Evolutionary conservation across 2,888 invertebrate species (phyloP), one percentile per base, ranked within the genome.

Genomic region (Megaustenia siamemsis): DNA sequence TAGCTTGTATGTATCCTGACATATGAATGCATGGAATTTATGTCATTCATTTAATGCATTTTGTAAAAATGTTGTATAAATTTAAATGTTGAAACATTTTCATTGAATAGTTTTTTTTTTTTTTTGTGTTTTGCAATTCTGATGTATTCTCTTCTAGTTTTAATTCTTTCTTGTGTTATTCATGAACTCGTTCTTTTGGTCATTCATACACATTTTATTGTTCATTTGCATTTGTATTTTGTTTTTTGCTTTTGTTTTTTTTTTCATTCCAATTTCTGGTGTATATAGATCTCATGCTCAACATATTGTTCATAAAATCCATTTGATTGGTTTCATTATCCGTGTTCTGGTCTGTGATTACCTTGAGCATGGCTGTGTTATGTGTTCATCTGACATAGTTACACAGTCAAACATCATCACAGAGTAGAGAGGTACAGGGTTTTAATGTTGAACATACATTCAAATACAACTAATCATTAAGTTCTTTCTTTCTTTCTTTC

Each of bases 341-440:
- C 15, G 28, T 75, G 76, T 76, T n/a, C 5, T 35, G 1, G 76
- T 76, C 76, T 76, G 76, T 76, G 76, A 76, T 76, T 76, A 35
- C 24, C 24, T 76, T 24, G 35, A 56, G 56, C 1, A 35, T 56
- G 56, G 56, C 76, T 56, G 35, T 21, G n/a, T 63, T 38, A 35
- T 35, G 56, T 38, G 40, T 60, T 35, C 53, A 69, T 40, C 21
- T 63, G 49, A 49, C 18, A 49, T 12, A 49, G 10, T 49, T 49
- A 18, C 18, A 12, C 18, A 49, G 10, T 49, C 49, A n/a, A n/a
- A n/a, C n/a, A n/a, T n/a, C n/a, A n/a, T n/a, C n/a, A n/a, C n/a
- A n/a, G n/a, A n/a, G n/a, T n/a, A n/a, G n/a, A n/a, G n/a, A n/a
- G n/a, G n/a, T n/a, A n/a, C n/a, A n/a, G n/a, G n/a, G n/a, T n/a